Conservation (phyloP, 2,797 vertebrate species). For the Manis pentadactyla region DNA sequence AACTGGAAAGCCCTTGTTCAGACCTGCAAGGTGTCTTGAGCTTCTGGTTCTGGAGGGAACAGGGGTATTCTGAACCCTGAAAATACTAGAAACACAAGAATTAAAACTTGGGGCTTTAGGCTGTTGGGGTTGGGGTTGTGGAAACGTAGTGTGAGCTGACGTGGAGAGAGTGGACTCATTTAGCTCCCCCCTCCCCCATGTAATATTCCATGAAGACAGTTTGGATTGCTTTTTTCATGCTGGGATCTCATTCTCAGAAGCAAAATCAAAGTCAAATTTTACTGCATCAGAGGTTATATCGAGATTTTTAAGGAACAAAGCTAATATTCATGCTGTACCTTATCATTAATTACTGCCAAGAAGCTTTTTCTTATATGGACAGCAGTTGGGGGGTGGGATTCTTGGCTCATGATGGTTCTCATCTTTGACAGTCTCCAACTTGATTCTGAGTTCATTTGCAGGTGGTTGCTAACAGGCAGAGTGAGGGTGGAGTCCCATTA, state of each 20-base stretch:
- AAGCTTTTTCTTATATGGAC: background rate
- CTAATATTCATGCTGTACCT: background rate
- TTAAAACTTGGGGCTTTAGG: background rate
- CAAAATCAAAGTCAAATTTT: background rate
- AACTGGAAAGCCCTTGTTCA: slow-evolving; percentile 46
- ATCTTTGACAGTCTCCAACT: background rate
- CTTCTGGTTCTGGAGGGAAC: background rate
- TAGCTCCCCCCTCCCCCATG: background rate
- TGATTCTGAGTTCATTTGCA: slow-evolving; percentile 23
- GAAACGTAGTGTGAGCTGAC: background rate
- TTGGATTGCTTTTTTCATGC: background rate
- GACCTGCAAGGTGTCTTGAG: background rate
- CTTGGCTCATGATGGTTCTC: background rate
- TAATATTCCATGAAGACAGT: background rate
- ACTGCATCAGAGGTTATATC: background rate
- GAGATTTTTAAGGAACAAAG: background rate
- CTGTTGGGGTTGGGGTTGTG: background rate
- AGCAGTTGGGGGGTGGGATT: background rate
- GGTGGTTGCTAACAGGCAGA: slow-evolving; percentile 5
- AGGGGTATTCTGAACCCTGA: background rate
- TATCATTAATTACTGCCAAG: background rate
- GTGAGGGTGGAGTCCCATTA: background rate
- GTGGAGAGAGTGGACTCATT: background rate
- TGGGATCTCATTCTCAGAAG: background rate
- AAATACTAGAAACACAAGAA: slow-evolving; percentile 1